Conservation (phyloP, 2,888 invertebrate species). For the Anorthoa munda region DNA sequence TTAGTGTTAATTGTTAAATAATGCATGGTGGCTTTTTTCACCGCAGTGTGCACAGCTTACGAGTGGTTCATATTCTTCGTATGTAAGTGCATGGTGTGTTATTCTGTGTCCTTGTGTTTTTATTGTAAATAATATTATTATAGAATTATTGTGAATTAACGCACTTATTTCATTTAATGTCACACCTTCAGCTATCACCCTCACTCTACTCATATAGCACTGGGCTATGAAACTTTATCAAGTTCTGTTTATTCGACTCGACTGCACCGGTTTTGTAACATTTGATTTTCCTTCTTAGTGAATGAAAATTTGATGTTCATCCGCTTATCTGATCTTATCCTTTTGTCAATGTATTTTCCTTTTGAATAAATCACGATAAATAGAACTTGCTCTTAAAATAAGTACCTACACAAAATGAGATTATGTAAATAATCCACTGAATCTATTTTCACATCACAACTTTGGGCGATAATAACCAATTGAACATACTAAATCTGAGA, state of each 20-base stretch:
- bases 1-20: conserved; percentile 71
- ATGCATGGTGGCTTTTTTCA: conserved; percentile 85
- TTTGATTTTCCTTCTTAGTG: conserved; percentile 9
- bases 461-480: conserved; percentile 67
- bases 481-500: conserved; percentile 64
- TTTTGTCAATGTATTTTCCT: neutral
- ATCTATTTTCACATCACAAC: conserved; percentile 63
- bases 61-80: conserved; percentile 83
- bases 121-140: conserved; percentile 89
- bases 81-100: conserved; percentile 91
- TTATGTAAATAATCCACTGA: conserved; percentile 64
- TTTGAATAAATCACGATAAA: conserved; percentile 26
- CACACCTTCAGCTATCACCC: conserved; percentile 83
- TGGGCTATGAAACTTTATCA: conserved; percentile 70
- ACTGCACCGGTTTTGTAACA: neutral
- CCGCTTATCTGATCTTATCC: conserved; percentile 5
- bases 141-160: conserved; percentile 89
- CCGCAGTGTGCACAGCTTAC: conserved; percentile 88
- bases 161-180: conserved; percentile 89
- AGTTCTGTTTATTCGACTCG: conserved; percentile 68
- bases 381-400: conserved; percentile 53
- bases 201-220: conserved; percentile 79
- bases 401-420: conserved; percentile 38
- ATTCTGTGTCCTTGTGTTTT: conserved; percentile 84
- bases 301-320: conserved; percentile 30